A percentile compares a stretch with the other conserved stretches of the same genome.
Conservation (phyloP, 2,888 invertebrate species). For the Onthophagus sagittarius region DNA sequence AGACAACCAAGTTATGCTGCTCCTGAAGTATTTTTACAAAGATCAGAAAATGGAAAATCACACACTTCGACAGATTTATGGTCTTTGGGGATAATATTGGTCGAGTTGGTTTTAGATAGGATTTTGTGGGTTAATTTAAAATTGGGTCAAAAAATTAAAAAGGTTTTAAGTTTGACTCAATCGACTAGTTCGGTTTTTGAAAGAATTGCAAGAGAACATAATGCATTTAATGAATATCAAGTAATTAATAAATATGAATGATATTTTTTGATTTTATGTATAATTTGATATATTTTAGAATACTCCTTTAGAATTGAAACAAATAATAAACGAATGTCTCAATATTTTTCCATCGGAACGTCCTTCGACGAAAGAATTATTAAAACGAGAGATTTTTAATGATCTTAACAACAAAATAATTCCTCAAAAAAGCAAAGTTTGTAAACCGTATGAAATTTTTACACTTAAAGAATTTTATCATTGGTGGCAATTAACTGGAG, state of each 20-base stretch:
- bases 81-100: slow-evolving; percentile 87
- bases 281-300: background rate
- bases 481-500: slow-evolving; percentile 94
- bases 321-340: slow-evolving; percentile 68
- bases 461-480: slow-evolving; percentile 83
- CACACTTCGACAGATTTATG: slow-evolving; percentile 87
- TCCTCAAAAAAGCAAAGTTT: slow-evolving; percentile 40
- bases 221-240: slow-evolving; percentile 62
- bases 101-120: slow-evolving; percentile 71
- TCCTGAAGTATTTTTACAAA: slow-evolving; percentile 73
- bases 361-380: slow-evolving; percentile 59
- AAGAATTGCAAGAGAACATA: slow-evolving; percentile 75
- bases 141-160: slow-evolving; percentile 68
- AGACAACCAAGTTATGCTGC: slow-evolving; percentile 76
- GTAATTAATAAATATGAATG: slow-evolving; percentile 42
- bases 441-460: slow-evolving; percentile 41
- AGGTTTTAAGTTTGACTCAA: slow-evolving; percentile 70
- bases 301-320: slow-evolving; percentile 56
- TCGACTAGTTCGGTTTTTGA: slow-evolving; percentile 58
- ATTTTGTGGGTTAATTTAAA: slow-evolving; percentile 72
- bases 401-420: slow-evolving; percentile 37
- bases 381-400: slow-evolving; percentile 55
- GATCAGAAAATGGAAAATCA: slow-evolving; percentile 48
- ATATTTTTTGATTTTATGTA: background rate
- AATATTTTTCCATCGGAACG: slow-evolving; percentile 62